Evolutionary conservation across 2,888 invertebrate species (phyloP), one percentile per base, ranked within the genome.

Genomic region (Perizoma affinitatum): DNA sequence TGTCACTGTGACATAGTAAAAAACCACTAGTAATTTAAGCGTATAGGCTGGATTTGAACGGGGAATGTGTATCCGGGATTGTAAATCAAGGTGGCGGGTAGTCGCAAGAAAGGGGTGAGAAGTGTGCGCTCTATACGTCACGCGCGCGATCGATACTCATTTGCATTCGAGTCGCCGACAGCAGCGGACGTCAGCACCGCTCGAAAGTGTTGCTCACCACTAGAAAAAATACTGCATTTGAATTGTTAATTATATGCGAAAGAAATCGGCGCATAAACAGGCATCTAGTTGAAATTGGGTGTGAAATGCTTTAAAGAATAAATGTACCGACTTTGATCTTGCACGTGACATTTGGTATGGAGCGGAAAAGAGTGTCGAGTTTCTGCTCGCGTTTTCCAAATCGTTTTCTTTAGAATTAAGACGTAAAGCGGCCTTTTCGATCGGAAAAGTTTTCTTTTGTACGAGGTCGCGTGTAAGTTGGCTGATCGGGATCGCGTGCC

Each of bases 41-140:
- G 82, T 80, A 83, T 83, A 82, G 85, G 84, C 84, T 72, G 82
- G 80, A 83, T 84, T 82, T 76, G 77, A 86, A 84, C 82, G 82
- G 86, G 84, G 86, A 81, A 83, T 83, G 80, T 80, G 83, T 86
- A 84, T 87, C 88, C 87, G 87, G 86, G 84, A 87, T 84, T 88
- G 88, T 89, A 89, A 88, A 89, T 88, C 89, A 87, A 86, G 87
- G 87, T 79, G 82, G 82, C 83, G 89, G 90, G 90, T 91, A 90
- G 91, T 87, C 79, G 87, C 81, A 85, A 89, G 88, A 90, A 90
- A 88, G 90, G 90, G 91, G 91, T 87, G 90, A 89, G 88, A 88
- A 85, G 79, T 83, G 88, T 79, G 86, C 86, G 84, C 83, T 82
- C 83, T 82, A 82, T 87, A 88, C 88, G 91, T 90, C 89, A 89